Evolutionary conservation across 1,140 invertebrate genomes (phyloP).

Genomic region (Ganaspis sp.): DNA sequence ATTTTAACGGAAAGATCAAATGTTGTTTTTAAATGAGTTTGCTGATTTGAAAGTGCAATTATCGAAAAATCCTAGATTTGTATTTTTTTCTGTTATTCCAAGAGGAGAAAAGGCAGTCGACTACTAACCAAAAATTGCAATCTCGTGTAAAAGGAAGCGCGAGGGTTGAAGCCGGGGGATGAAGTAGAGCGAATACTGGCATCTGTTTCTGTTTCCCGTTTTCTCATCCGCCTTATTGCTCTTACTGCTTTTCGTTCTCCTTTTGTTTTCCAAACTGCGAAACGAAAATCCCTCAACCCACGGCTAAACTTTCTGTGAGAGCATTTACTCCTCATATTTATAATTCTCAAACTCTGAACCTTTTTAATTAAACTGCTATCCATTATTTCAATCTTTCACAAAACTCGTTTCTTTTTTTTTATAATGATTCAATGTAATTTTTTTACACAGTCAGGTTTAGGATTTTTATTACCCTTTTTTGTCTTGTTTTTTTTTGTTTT

Average conservation of each 20-base stretch:
- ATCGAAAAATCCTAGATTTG: not conserved
- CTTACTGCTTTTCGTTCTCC: constrained; percentile 49
- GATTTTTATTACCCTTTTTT: no score
- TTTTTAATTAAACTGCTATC: constrained; percentile 6
- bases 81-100: not conserved
- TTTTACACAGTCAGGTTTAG: no score
- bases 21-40: not conserved
- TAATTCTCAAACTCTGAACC: constrained; percentile 40
- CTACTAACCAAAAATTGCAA: constrained; percentile 28
- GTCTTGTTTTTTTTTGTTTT: no score
- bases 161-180: constrained; percentile 55
- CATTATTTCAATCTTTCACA: no score
- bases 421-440: no score
- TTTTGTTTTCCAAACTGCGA: constrained; percentile 54
- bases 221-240: constrained; percentile 60
- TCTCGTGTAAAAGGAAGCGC: constrained; percentile 26
- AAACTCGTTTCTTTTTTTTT: no score
- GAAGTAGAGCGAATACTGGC: constrained; percentile 52
- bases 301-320: constrained; percentile 49
- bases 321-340: constrained; percentile 50
- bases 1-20: no score
- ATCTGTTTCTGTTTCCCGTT: constrained; percentile 61
- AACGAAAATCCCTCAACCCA: constrained; percentile 49
- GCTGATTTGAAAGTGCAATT: not conserved
- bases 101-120: constrained; percentile 22